Conservation (phyloP, 1,140 invertebrate species). For the Bombus superbus region DNA sequence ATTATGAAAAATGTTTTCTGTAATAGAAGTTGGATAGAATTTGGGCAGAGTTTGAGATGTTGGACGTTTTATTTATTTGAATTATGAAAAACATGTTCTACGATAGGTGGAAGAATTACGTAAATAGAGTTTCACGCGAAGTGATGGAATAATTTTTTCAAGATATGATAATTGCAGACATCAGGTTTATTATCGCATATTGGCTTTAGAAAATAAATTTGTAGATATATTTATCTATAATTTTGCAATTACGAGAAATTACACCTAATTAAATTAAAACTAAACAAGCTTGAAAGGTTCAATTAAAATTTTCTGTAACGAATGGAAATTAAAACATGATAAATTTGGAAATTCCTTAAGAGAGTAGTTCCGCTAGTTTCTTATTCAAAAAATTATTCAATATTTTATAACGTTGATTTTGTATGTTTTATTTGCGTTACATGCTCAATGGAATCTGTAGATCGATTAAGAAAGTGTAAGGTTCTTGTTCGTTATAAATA, state of each 20-base stretch:
- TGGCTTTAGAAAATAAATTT: background rate
- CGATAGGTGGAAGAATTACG: too few relatives aligned
- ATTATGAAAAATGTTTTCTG: too few relatives aligned
- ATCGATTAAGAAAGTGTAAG: background rate
- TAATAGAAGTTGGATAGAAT: background rate
- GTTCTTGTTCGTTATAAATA: background rate
- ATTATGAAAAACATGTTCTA: background rate
- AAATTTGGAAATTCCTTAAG: too few relatives aligned
- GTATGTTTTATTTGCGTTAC: background rate
- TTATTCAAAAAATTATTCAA: background rate
- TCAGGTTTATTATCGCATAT: background rate
- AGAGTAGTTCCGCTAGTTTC: background rate
- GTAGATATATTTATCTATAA: background rate
- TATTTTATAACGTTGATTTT: background rate
- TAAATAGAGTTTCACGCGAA: too few relatives aligned
- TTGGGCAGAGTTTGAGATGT: background rate
- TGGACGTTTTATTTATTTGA: background rate
- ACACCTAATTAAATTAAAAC: too few relatives aligned
- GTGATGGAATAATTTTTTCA: background rate
- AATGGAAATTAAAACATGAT: background rate
- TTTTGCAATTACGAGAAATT: background rate
- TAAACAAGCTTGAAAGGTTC: background rate
- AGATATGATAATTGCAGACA: background rate
- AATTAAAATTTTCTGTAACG: background rate
- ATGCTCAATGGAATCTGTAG: background rate